phyloP scores from a whole-genome alignment of 2,888 invertebrate genomes.

The Lordiphosa fenestrarum region DNA sequence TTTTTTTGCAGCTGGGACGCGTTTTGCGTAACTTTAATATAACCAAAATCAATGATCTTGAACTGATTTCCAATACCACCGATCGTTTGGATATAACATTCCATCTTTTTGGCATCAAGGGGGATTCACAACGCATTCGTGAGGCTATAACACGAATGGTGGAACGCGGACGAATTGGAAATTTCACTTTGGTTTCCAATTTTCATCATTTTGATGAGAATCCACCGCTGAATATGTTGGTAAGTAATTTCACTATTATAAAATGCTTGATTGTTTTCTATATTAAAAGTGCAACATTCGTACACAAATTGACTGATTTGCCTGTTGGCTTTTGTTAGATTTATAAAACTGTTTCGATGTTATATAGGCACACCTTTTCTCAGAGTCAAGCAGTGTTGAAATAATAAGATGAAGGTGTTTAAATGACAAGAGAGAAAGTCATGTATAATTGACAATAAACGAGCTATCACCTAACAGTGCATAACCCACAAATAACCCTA shows the following conservation, averaged over 20 bases:
- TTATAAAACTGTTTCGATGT: no score
- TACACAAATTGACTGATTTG: no score
- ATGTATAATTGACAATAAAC: no score
- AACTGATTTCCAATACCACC: slow-evolving; percentile 84
- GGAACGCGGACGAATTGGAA: slow-evolving; percentile 83
- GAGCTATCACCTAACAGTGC: no score
- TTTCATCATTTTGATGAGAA: slow-evolving; percentile 87
- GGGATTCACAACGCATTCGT: slow-evolving; percentile 78
- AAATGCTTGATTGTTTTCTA: no score
- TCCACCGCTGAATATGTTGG: slow-evolving; percentile 86
- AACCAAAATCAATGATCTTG: slow-evolving; percentile 84
- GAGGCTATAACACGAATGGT: slow-evolving; percentile 83
- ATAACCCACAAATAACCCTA: no score
- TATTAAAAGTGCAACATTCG: no score
- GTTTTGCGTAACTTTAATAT: slow-evolving; percentile 85
- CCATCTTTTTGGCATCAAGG: slow-evolving; percentile 81
- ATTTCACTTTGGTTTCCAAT: slow-evolving; percentile 84
- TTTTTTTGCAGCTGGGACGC: slow-evolving; percentile 83
- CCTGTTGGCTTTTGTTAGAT: no score
- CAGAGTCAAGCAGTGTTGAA: no score
- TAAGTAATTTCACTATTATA: slow-evolving; percentile 74
- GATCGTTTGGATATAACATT: slow-evolving; percentile 82
- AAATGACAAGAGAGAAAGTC: no score
- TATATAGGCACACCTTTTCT: no score
- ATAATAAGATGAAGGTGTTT: no score